Conservation (phyloP, 1,140 invertebrate genomes). For the Drosophila malerkotliana region DNA sequence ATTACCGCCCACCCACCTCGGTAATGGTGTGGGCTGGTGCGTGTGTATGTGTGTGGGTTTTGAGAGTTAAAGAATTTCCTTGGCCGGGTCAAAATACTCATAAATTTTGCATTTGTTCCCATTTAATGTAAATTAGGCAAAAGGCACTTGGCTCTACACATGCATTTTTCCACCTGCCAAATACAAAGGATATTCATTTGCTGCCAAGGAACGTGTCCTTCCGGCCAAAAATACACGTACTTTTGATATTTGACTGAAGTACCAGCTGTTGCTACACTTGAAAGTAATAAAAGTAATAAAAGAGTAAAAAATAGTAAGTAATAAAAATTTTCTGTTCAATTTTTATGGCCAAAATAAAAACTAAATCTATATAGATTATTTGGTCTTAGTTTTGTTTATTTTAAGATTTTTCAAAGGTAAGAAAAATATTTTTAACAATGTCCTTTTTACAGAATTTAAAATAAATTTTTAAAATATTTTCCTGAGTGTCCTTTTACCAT, state of each 20-base stretch:
- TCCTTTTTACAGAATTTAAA: no score
- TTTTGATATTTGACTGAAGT: background rate
- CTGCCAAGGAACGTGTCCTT: conserved; percentile 12
- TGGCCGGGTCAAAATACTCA: conserved; percentile 36
- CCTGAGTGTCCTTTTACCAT: background rate
- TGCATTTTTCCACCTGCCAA: conserved; percentile 2
- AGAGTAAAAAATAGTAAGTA: no score
- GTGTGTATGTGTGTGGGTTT: background rate
- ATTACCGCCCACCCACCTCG: conserved; percentile 24
- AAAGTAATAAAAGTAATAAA: no score
- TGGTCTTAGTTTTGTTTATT: no score
- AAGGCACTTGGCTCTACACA: background rate
- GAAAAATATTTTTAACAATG: no score
- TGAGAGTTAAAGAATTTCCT: background rate
- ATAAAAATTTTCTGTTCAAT: no score
- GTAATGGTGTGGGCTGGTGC: background rate
- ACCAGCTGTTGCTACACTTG: background rate
- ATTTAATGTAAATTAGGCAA: conserved; percentile 51
- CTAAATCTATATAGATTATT: no score
- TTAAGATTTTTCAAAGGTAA: no score
- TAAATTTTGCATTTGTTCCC: conserved; percentile 30
- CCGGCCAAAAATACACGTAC: background rate
- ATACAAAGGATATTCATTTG: conserved; percentile 1
- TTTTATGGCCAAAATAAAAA: no score
- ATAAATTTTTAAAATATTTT: background rate